Percentiles rank a stretch among this genome's conserved stretches.
Conservation (phyloP, 2,797 vertebrate species). For the Myiothlypis coronata region DNA sequence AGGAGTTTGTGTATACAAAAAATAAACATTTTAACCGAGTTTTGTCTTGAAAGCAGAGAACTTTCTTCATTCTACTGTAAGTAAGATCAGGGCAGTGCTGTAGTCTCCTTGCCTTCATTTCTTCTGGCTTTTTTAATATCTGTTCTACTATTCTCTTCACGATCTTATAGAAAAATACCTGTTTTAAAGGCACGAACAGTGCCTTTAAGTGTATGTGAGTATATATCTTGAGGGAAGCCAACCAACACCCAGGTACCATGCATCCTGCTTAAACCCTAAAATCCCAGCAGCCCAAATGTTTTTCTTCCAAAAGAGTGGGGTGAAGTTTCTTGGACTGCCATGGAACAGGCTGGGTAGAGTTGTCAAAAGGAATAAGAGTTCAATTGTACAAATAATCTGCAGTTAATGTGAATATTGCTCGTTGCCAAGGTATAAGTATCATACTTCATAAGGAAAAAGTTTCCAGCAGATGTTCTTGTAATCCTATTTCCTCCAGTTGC, state of each 20-base stretch:
- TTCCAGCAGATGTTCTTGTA: conserved; percentile 16
- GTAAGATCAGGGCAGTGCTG: background rate
- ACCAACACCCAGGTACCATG: background rate
- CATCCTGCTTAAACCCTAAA: background rate
- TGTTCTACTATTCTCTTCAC: background rate
- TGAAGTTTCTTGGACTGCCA: background rate
- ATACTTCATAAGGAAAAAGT: background rate
- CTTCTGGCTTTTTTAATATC: background rate
- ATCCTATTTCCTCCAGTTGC: background rate
- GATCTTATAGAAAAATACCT: background rate
- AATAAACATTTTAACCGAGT: background rate
- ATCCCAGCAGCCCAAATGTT: background rate
- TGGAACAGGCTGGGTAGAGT: background rate
- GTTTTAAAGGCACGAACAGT: background rate
- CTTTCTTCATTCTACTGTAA: background rate
- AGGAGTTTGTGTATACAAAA: background rate
- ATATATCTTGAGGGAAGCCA: background rate
- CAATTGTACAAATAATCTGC: background rate
- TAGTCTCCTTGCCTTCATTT: background rate
- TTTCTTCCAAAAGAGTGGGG: background rate
- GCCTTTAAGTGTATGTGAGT: too few relatives aligned
- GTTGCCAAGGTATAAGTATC: conserved; percentile 10
- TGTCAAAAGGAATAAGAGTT: background rate
- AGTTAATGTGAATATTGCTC: background rate
- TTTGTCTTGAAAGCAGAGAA: background rate